Percentiles rank a stretch among this genome's conserved stretches.
These are phyloP conservation scores for Pholis gunnellus DNA, from an alignment of 2,113 vertebrate species.

Conservation along the genomic window DNA sequence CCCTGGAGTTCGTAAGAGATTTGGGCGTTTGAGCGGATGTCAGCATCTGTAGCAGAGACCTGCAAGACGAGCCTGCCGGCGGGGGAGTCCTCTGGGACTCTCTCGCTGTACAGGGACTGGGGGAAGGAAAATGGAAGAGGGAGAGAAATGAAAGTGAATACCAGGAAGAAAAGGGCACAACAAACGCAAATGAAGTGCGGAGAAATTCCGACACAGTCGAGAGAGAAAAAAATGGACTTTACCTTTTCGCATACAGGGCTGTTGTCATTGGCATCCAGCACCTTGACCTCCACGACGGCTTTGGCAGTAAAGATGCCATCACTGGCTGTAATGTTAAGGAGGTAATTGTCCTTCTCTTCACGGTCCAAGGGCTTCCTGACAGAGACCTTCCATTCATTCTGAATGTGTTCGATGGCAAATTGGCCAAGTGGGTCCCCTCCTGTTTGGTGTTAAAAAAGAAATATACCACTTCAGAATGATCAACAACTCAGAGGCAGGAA, in stretches of 20 bases:
- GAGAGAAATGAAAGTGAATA: conserved; percentile 25
- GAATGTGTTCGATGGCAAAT: conserved; percentile 93
- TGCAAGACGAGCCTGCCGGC: conserved; percentile 92
- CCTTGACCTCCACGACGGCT: conserved; percentile 96
- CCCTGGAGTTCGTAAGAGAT: conserved; percentile 92
- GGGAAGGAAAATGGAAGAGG: neutral
- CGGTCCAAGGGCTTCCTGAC: conserved; percentile 94
- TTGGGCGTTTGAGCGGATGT: conserved; percentile 96
- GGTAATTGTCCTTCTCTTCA: conserved; percentile 94
- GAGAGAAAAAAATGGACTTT: conserved; percentile 17
- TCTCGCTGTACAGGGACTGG: conserved; percentile 89
- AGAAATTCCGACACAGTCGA: neutral
- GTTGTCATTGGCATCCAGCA: conserved; percentile 98
- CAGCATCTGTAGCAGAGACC: conserved; percentile 92
- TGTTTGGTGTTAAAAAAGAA: conserved; percentile 75
- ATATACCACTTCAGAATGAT: conserved; percentile 48
- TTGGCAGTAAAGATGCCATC: conserved; percentile 94
- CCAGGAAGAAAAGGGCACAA: neutral
- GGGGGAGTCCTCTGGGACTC: conserved; percentile 90
- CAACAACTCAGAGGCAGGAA: conserved; percentile 20
- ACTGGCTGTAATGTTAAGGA: conserved; percentile 95
- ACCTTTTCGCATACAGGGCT: conserved; percentile 96
- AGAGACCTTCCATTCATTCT: conserved; percentile 97
- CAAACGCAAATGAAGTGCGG: neutral
- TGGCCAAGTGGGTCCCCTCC: conserved; percentile 95